phyloP scores from a whole-genome alignment of 1,140 invertebrate genomes.

The Lysiphlebus fabarum region DNA sequence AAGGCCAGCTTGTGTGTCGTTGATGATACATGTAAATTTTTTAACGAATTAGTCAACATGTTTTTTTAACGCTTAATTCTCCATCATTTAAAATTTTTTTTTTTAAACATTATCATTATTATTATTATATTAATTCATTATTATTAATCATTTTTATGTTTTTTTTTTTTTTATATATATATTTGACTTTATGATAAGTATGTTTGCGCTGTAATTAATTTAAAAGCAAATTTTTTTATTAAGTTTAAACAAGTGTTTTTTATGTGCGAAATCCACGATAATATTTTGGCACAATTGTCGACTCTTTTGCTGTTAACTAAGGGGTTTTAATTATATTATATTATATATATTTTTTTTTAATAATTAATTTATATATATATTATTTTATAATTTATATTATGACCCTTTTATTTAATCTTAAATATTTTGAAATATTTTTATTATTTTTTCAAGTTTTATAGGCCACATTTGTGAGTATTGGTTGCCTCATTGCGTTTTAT shows the following conservation, averaged over 20 bases:
- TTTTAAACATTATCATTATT: not conserved
- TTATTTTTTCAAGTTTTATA: too few relatives aligned
- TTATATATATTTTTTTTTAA: too few relatives aligned
- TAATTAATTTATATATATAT: not conserved
- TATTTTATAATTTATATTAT: not conserved
- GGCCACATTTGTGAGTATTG: too few relatives aligned
- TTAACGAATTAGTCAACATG: slow-evolving; percentile 34
- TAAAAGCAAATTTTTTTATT: not conserved
- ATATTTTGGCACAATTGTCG: slow-evolving; percentile 24
- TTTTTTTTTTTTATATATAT: not conserved
- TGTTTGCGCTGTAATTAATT: too few relatives aligned
- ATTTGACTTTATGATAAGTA: too few relatives aligned
- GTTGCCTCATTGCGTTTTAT: slow-evolving; percentile 9
- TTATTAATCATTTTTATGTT: too few relatives aligned
- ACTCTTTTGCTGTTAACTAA: slow-evolving; percentile 3
- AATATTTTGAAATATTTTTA: too few relatives aligned
- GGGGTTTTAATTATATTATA: too few relatives aligned
- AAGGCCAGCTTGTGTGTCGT: slow-evolving; percentile 9
- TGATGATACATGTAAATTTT: slow-evolving; percentile 1
- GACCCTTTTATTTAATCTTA: too few relatives aligned
- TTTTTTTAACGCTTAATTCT: slow-evolving; percentile 7
- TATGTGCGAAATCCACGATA: too few relatives aligned
- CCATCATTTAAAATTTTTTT: not conserved
- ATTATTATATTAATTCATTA: too few relatives aligned
- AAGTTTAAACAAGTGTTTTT: slow-evolving; percentile 10